phyloP scores from a whole-genome alignment of 1,140 invertebrate species.

The Diprion similis region DNA sequence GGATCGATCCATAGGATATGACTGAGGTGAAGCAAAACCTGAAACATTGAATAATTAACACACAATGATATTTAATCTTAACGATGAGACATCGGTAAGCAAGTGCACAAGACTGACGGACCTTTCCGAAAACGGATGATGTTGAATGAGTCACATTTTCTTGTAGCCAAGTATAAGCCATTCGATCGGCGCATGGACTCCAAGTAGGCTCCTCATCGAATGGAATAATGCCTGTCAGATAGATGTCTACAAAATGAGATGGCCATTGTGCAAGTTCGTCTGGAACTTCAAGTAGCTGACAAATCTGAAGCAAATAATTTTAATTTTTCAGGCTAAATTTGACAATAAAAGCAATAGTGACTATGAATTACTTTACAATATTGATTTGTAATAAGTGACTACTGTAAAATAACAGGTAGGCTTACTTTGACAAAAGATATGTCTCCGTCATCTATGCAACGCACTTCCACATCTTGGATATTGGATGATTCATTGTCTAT shows the following conservation, averaged over 20 bases:
- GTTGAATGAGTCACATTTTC: conserved; percentile 30
- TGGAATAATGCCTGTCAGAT: conserved; percentile 44
- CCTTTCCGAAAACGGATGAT: conserved; percentile 44
- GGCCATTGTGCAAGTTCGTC: conserved; percentile 40
- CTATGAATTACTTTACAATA: conserved; percentile 18
- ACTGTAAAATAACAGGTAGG: conserved; percentile 32
- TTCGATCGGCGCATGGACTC: conserved; percentile 41
- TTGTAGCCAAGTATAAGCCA: conserved; percentile 42
- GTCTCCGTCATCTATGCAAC: conserved; percentile 48
- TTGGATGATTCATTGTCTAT: conserved; percentile 31
- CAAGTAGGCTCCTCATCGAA: conserved; percentile 53
- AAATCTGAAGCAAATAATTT: conserved; percentile 32
- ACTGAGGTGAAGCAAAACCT: conserved; percentile 5
- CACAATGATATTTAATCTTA: conserved; percentile 20
- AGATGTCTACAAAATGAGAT: conserved; percentile 48
- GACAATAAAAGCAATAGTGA: conserved; percentile 7
- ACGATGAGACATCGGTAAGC: neutral
- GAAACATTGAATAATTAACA: conserved; percentile 16
- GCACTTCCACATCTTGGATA: conserved; percentile 36
- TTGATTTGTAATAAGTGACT: neutral
- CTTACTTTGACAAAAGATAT: conserved; percentile 28
- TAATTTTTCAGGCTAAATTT: neutral
- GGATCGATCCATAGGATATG: conserved; percentile 53
- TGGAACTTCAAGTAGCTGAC: conserved; percentile 43
- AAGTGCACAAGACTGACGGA: conserved; percentile 27